A percentile compares a stretch with the other conserved stretches of the same genome.
phyloP scores from a whole-genome alignment of 2,797 vertebrate genomes.

The Gymnothorax reevesii region DNA sequence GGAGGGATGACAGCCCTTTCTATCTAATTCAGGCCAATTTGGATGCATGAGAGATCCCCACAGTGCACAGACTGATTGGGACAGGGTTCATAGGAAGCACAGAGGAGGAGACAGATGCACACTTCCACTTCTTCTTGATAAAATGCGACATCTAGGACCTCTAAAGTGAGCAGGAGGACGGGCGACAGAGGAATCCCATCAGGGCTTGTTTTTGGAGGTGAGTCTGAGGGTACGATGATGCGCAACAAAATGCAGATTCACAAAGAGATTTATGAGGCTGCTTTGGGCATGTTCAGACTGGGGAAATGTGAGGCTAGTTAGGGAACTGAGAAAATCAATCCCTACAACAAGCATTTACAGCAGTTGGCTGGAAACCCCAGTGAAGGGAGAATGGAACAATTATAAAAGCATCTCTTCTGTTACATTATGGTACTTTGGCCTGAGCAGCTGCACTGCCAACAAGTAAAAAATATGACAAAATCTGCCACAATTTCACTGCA shows the following conservation, averaged over 20 bases:
- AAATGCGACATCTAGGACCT: not conserved
- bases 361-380: conserved; percentile 43
- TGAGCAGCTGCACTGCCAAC: not conserved
- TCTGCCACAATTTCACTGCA: not conserved
- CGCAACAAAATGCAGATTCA: conserved; percentile 59
- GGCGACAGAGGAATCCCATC: not conserved
- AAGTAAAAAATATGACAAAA: not conserved
- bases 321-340: conserved; percentile 48
- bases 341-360: conserved; percentile 56
- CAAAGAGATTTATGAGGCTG: conserved; percentile 53
- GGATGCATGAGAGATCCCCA: not conserved
- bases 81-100: not conserved
- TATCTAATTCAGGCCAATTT: not conserved
- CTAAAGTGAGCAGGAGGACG: not conserved
- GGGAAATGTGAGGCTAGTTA: conserved; percentile 37
- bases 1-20: not conserved
- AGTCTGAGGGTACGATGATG: conserved; percentile 63
- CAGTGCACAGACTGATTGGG: not conserved
- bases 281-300: conserved; percentile 33
- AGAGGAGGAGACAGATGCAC: not conserved
- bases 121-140: not conserved
- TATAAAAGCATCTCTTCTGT: conserved; percentile 46
- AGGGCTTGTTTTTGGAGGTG: conserved; percentile 46
- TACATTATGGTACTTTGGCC: not conserved
- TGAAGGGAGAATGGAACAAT: conserved; percentile 46